Base-by-base conservation (phyloP, 2,888 invertebrate species). In the Candidula unifasciata region DNA sequence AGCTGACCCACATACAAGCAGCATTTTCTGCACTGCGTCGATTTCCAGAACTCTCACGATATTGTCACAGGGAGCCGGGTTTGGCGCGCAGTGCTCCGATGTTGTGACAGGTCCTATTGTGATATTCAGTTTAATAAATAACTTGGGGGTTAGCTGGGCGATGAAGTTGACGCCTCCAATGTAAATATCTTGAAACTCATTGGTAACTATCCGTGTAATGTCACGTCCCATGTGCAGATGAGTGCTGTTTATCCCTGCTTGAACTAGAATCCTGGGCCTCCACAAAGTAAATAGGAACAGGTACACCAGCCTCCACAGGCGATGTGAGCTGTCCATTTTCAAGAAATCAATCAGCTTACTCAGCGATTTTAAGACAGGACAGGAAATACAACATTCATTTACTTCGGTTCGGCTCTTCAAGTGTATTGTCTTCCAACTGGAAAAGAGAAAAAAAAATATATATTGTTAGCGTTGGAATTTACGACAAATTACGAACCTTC, bases 1-100 rank as follows among this genome's bases (percentile, higher is more conserved):
- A 30, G 80, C 84, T 0, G 84, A 77, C 16, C 85, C 85, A 74
- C 85, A 85, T 21, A 80, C 85, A 18, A 85, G 44, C 52, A 85
- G 30, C 30, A 64, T 66, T 10, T 57, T n/a, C 10, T 66, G 66
- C 0, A 37, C 57, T 0, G n/a, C 3, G 73, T 85, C 85, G 16
- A 85, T 68, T 27, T 82, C 85, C 37, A 85, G 57, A 2, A 80
- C 68, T 27, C 33, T 37, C 0, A 85, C 80, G 8, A 6, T 2
- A 33, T 80, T 80, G n/a, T 74, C 79, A 57, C 85, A 85, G 13
- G 80, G 77, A 24, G 76, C 80, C 16, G 30, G n/a, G 37, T 64
- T 16, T n/a, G 80, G 44, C 52, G 35, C n/a, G 27, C 83, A 83
- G 57, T 69, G 30, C 35, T 77, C 71, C 18, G 35, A 2, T 16